Conservation (phyloP, 2,888 invertebrate species). For the Leptinotarsa haldemani region DNA sequence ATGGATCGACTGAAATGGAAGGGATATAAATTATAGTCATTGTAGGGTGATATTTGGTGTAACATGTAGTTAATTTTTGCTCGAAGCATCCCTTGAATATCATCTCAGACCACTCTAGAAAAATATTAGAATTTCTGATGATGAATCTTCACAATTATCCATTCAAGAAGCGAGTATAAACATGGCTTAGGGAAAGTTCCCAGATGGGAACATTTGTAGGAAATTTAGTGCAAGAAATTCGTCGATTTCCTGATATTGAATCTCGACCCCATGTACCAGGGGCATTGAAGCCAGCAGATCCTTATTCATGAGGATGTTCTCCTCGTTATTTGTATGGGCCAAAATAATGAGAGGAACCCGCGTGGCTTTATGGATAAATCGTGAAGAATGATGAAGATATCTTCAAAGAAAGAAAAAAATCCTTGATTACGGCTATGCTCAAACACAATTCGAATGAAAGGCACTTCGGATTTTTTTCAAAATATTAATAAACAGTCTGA, state of each 20-base stretch:
- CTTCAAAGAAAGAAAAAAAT: background rate
- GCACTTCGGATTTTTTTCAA: conserved; percentile 40
- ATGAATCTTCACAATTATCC: conserved; percentile 16
- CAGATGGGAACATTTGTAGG: too few species aligned
- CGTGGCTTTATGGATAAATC: conserved; percentile 52
- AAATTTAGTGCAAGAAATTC: too few species aligned
- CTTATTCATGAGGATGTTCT: too few species aligned
- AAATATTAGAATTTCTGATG: background rate
- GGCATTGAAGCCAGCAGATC: conserved; percentile 55
- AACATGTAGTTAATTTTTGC: conserved; percentile 37
- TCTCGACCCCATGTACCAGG: conserved; percentile 53
- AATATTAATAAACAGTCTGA: background rate
- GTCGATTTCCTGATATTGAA: too few species aligned
- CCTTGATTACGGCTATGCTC: too few species aligned
- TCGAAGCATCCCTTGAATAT: conserved; percentile 42
- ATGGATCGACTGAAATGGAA: conserved; percentile 42
- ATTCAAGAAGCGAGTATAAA: conserved; percentile 21
- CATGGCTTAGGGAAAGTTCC: conserved; percentile 30
- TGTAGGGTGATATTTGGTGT: too few species aligned
- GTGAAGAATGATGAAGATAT: conserved; percentile 30
- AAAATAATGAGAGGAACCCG: conserved; percentile 50
- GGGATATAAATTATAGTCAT: too few species aligned
- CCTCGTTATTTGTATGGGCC: too few species aligned
- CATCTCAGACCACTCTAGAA: conserved; percentile 10
- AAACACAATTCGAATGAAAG: conserved; percentile 15